Percentiles rank a stretch among this genome's conserved stretches.
Conservation (phyloP, 2,888 invertebrate species). For the Clepsis dumicolana region DNA sequence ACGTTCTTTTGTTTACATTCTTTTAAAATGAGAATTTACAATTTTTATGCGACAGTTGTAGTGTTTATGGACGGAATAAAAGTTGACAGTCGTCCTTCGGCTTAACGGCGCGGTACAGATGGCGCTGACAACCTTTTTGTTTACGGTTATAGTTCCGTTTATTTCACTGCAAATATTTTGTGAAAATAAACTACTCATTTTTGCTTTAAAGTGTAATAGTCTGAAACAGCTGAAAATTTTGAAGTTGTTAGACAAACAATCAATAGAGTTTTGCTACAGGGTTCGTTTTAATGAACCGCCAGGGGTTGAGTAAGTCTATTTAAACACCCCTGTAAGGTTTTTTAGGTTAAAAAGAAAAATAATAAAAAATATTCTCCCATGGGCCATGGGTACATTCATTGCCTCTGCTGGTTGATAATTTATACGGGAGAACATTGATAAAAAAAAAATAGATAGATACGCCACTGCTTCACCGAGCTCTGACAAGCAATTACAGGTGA, state of each 20-base stretch:
- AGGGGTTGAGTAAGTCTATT: too few species aligned
- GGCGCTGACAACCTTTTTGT: constrained; percentile 52
- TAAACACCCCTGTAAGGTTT: too few species aligned
- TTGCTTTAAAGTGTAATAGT: constrained; percentile 7
- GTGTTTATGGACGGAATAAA: constrained; percentile 45
- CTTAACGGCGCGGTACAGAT: constrained; percentile 56
- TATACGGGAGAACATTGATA: too few species aligned
- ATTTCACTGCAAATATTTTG: constrained; percentile 44
- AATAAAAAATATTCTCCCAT: too few species aligned
- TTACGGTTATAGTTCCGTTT: constrained; percentile 52
- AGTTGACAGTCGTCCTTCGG: constrained; percentile 49
- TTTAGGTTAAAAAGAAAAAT: too few species aligned
- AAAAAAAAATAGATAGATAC: too few species aligned
- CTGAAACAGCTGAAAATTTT: constrained; percentile 30
- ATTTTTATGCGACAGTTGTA: constrained; percentile 43
- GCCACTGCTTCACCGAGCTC: too few species aligned
- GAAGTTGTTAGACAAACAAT: neutral
- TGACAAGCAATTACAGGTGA: too few species aligned
- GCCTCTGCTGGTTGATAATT: too few species aligned
- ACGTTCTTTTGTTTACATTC: constrained; percentile 34
- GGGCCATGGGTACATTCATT: too few species aligned
- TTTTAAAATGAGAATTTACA: constrained; percentile 40
- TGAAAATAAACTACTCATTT: constrained; percentile 10
- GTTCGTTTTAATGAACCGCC: too few species aligned
- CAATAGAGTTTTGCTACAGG: constrained; percentile 9